Conservation (phyloP, 92 coral and sea anemone species). For the Metridium senile region DNA sequence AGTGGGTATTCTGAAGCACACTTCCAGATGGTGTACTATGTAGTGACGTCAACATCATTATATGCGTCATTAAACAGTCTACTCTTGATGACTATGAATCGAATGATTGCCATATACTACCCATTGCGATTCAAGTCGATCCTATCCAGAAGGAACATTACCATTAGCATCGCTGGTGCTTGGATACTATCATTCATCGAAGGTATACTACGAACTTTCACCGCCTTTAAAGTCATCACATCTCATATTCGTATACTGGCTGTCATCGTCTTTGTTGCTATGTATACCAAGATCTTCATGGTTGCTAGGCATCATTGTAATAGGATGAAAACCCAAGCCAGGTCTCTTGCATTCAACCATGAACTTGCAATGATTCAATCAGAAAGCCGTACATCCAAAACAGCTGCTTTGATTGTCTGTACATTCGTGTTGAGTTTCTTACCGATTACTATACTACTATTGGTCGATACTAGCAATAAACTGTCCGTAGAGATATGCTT, state of each 20-base stretch:
- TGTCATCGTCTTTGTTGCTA: slow-evolving; percentile 41
- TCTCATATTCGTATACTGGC: slow-evolving; percentile 49
- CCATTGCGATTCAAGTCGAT: slow-evolving; percentile 50
- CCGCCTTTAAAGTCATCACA: slow-evolving; percentile 38
- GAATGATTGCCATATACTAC: slow-evolving; percentile 48
- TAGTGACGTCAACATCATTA: slow-evolving; percentile 58
- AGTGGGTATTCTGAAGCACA: slow-evolving; percentile 30
- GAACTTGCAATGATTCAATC: slow-evolving; percentile 27
- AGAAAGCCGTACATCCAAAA: slow-evolving; percentile 49
- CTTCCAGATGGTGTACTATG: slow-evolving; percentile 47
- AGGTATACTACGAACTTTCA: slow-evolving; percentile 44
- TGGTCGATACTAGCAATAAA: slow-evolving; percentile 28
- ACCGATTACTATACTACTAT: slow-evolving; percentile 48
- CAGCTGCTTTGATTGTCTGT: slow-evolving; percentile 49
- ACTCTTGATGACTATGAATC: slow-evolving; percentile 52
- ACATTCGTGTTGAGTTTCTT: slow-evolving; percentile 51
- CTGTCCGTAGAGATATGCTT: slow-evolving; percentile 52
- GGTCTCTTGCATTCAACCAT: slow-evolving; percentile 57
- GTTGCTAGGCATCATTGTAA: slow-evolving; percentile 56
- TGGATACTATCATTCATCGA: slow-evolving; percentile 51
- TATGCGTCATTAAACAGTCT: slow-evolving; percentile 61
- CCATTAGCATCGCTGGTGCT: slow-evolving; percentile 12
- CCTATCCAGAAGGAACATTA: slow-evolving; percentile 40
- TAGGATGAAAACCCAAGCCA: slow-evolving; percentile 35
- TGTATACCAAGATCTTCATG: slow-evolving; percentile 54